Percentiles rank a stretch among this genome's conserved stretches.
phyloP scores from a whole-genome alignment of 2,113 vertebrate genomes.

The Alosa alosa region DNA sequence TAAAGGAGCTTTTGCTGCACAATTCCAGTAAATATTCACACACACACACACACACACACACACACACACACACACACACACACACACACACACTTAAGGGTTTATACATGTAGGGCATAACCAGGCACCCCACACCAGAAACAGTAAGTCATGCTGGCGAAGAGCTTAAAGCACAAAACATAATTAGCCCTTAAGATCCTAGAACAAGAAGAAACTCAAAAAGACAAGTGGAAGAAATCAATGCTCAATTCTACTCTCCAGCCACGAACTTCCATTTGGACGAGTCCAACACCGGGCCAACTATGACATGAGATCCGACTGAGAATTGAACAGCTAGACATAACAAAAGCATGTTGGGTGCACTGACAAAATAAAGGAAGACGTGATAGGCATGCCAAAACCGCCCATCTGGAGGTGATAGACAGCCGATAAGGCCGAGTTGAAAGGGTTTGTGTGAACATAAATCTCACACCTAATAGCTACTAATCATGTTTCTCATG shows the following conservation, averaged over 20 bases:
- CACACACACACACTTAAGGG: too few relatives aligned
- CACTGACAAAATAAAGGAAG: slow-evolving; percentile 41
- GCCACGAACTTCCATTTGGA: neutral
- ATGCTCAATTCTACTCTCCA: neutral
- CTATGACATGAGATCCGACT: slow-evolving; percentile 20
- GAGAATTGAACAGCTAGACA: slow-evolving; percentile 45
- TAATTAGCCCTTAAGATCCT: neutral
- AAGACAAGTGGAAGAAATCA: neutral
- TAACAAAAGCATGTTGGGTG: slow-evolving; percentile 52
- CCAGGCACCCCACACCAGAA: too few relatives aligned
- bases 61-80: too few relatives aligned
- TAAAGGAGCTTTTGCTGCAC: too few relatives aligned
- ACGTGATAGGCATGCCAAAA: slow-evolving; percentile 40
- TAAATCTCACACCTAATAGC: slow-evolving; percentile 53
- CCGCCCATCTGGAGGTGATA: slow-evolving; percentile 40
- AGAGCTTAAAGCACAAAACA: neutral
- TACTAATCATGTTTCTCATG: slow-evolving; percentile 55
- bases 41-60: too few relatives aligned
- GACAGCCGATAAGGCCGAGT: neutral
- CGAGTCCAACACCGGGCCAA: neutral
- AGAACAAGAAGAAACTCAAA: neutral
- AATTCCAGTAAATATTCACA: too few relatives aligned
- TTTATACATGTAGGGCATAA: too few relatives aligned
- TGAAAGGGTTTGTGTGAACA: slow-evolving; percentile 43
- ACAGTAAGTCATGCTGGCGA: neutral